These are phyloP conservation scores for Carlito syrichta DNA, from an alignment of 2,113 vertebrate species.

Conservation along the genomic window DNA sequence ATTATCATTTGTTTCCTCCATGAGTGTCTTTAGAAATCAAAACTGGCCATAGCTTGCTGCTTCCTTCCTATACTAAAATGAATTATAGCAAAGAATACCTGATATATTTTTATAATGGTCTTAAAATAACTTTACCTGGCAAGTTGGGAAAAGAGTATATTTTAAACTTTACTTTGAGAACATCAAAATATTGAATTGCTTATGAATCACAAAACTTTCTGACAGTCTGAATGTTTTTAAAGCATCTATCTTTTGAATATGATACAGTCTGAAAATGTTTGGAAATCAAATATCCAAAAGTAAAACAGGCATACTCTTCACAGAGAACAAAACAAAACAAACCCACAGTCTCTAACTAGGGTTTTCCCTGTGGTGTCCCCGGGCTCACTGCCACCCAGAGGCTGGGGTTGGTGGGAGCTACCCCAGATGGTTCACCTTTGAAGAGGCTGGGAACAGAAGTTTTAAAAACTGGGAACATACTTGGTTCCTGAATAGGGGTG, in stretches of 20 bases:
- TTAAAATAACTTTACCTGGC: not conserved
- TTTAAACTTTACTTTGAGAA: not conserved
- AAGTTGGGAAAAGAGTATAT: not conserved
- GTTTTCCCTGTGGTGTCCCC: not conserved
- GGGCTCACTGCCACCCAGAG: not conserved
- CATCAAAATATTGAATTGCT: not conserved
- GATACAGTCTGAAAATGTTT: not conserved
- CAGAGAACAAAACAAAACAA: not conserved
- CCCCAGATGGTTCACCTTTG: not conserved
- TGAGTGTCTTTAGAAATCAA: not conserved
- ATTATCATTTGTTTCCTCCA: not conserved
- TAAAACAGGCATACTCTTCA: not conserved
- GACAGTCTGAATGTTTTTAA: not conserved
- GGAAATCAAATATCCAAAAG: not conserved
- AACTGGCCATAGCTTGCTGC: not conserved
- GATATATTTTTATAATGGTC: not conserved
- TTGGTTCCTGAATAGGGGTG: not conserved
- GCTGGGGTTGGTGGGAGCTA: not conserved
- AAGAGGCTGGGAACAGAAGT: not conserved
- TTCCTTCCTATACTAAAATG: not conserved
- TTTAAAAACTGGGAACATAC: not conserved
- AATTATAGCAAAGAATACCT: not conserved
- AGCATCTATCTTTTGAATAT: constrained; percentile 2
- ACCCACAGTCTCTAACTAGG: not conserved
- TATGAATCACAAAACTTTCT: not conserved